A percentile compares a stretch with the other conserved stretches of the same genome.
Conservation (phyloP, 2,797 vertebrate genomes). For the Gallinago stenura region DNA sequence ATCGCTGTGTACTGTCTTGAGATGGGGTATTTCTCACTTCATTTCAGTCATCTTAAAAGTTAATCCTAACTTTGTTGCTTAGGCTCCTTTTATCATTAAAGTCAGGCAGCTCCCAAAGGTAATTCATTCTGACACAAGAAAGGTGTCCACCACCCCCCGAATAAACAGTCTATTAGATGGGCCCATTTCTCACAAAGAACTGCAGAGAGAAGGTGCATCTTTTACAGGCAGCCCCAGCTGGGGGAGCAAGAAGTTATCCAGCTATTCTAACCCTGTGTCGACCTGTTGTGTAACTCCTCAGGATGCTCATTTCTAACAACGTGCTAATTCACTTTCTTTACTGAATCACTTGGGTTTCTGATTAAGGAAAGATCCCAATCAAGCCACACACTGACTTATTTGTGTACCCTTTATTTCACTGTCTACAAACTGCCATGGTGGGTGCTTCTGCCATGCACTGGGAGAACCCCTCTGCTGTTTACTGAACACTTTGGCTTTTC, state of each 20-base stretch:
- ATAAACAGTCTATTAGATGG: not conserved
- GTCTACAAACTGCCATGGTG: not conserved
- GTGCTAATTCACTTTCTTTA: not conserved
- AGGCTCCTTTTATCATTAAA: not conserved
- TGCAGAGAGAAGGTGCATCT: not conserved
- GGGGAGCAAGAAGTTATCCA: not conserved
- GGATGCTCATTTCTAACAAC: not conserved
- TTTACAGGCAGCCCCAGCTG: not conserved
- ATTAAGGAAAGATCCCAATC: too few species aligned
- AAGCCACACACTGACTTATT: too few species aligned
- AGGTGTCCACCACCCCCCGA: not conserved
- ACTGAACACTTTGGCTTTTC: not conserved
- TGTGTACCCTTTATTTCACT: not conserved
- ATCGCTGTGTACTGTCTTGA: not conserved
- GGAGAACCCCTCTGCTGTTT: not conserved
- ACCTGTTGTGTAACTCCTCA: not conserved
- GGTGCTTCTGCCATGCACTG: not conserved
- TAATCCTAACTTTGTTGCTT: conserved; percentile 1
- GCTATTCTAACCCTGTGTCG: not conserved
- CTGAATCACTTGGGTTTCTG: not conserved
- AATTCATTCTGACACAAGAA: not conserved
- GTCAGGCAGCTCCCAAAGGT: not conserved
- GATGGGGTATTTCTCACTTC: not conserved
- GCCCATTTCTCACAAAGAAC: not conserved
- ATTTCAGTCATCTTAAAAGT: conserved; percentile 1